These are phyloP conservation scores for Lydus trimaculatus DNA, from an alignment of 2,888 invertebrate genomes.

Conservation along the genomic window DNA sequence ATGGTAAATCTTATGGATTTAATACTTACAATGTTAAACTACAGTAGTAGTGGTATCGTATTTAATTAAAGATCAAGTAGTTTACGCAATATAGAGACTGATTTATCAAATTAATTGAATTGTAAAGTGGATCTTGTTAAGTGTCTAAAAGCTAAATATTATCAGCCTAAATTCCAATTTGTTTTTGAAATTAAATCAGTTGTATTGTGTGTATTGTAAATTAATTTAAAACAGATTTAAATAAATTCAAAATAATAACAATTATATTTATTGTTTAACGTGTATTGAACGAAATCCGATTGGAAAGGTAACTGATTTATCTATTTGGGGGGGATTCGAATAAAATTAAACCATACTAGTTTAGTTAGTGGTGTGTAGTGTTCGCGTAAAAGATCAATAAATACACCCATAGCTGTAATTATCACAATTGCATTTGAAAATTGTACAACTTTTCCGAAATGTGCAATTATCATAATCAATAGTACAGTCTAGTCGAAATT, in stretches of 20 bases:
- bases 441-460: background rate
- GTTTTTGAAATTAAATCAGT: background rate
- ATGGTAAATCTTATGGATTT: background rate
- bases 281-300: background rate
- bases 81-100: conserved; percentile 21
- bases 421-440: background rate
- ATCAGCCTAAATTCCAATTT: conserved; percentile 15
- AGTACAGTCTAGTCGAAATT: too few relatives aligned
- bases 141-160: conserved; percentile 25
- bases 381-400: background rate
- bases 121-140: conserved; percentile 34
- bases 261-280: conserved; percentile 6
- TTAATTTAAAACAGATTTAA: background rate
- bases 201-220: background rate
- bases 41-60: conserved; percentile 8
- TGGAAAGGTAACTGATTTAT: conserved; percentile 7
- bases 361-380: background rate
- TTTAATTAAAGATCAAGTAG: conserved; percentile 32
- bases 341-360: background rate
- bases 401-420: background rate
- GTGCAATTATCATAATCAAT: background rate
- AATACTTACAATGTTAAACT: background rate
- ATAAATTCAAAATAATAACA: background rate
- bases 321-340: background rate
- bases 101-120: conserved; percentile 37